Evolutionary conservation across 2,113 vertebrate genomes (phyloP).

Genomic region (Zosterops borbonicus): DNA sequence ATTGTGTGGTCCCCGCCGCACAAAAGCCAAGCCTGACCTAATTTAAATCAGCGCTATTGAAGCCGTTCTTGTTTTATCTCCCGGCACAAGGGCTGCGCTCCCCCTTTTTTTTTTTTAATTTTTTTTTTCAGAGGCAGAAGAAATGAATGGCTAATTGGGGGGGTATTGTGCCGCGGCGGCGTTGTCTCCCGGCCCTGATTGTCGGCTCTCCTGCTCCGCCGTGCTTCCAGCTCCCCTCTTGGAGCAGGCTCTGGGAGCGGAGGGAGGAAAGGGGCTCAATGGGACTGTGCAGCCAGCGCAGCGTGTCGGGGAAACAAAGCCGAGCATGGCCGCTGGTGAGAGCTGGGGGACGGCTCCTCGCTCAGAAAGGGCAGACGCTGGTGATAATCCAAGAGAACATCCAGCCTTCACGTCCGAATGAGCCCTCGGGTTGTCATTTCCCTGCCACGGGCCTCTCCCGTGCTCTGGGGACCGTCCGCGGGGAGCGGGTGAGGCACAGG

Average conservation of each 20-base stretch:
- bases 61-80: conserved; percentile 64
- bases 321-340: neutral
- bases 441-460: neutral
- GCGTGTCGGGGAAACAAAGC: conserved; percentile 22
- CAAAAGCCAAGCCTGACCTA: conserved; percentile 69
- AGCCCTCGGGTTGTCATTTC: neutral
- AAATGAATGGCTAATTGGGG: conserved; percentile 67
- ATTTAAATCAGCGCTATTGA: conserved; percentile 67
- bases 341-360: neutral
- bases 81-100: conserved; percentile 52
- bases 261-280: neutral
- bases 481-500: neutral
- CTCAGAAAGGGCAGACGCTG: conserved; percentile 16
- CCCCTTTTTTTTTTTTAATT: neutral
- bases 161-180: conserved; percentile 29
- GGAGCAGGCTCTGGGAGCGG: neutral
- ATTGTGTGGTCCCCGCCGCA: conserved; percentile 40
- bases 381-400: neutral
- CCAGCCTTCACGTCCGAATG: neutral
- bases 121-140: conserved; percentile 18
- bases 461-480: neutral
- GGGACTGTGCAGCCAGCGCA: neutral
- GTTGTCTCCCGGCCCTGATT: conserved; percentile 36
- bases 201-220: neutral
- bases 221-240: neutral